Base-by-base conservation (phyloP, 2,113 vertebrate species). In the Stercorarius parasiticus region DNA sequence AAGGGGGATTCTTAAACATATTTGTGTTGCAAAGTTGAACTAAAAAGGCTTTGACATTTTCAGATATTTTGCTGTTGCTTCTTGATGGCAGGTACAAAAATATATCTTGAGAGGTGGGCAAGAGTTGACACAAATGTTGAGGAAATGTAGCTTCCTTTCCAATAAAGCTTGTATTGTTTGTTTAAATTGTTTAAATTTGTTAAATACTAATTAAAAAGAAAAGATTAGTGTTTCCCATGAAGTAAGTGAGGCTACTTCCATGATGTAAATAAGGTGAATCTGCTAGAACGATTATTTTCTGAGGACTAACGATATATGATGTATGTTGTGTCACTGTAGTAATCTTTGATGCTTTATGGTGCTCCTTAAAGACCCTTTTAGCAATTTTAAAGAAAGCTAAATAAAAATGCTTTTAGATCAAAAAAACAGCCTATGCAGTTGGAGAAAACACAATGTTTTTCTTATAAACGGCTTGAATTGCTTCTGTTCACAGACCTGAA, bases 41-140 rank as follows among this genome's bases (percentile, higher is more conserved):
- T 82, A 42, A 89, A 90, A 89, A 84, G 47, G 45, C 50, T 56
- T 49, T 96, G 86, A 94, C 82, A 88, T 96, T 97, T 97, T 94
- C 83, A 83, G 65, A 18, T 80, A 58, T 66, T 92, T 84, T 91
- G 17, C 9, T 59, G 36, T 61, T 58, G 50, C 38, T 85, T 59
- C 19, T 94, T 93, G 40, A 52, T 65, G 69, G 53, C 26, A 80
- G 42, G 61, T 66, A 59, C 4, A 77, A 83, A 65, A 83, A 55
- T n/a, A 26, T 49, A 7, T 38, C 70, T 79, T 62, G 55, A 90
- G 81, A 85, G 32, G 10, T 27, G 30, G 29, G 17, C 36, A 38
- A 36, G 70, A 81, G 38, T 55, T 80, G 65, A 36, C 32, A 34
- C 20, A 74, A 32, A 45, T 27, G 13, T 22, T 1, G 5, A 42